phyloP scores from a whole-genome alignment of 2,113 vertebrate species.

The Ictalurus furcatus region DNA sequence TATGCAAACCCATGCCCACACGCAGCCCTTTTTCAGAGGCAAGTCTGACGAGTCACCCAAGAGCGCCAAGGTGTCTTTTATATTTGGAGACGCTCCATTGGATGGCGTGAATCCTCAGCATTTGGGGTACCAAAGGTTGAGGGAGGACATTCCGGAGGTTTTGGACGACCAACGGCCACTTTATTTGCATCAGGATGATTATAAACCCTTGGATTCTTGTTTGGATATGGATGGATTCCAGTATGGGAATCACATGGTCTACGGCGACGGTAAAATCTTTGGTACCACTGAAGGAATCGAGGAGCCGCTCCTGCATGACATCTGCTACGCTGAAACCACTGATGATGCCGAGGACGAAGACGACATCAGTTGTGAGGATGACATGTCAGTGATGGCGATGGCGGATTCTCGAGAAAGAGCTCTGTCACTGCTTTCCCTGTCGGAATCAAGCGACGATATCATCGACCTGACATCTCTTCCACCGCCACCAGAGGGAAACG shows the following conservation, averaged over 20 bases:
- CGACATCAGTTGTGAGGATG: conserved; percentile 96
- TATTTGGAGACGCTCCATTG: conserved; percentile 90
- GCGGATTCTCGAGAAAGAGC: conserved; percentile 84
- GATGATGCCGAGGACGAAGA: conserved; percentile 96
- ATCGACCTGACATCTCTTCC: conserved; percentile 97
- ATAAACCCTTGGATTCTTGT: conserved; percentile 84
- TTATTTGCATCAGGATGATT: conserved; percentile 85
- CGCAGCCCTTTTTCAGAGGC: conserved; percentile 79
- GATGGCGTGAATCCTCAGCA: conserved; percentile 85
- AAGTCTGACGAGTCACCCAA: conserved; percentile 87
- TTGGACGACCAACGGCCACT: conserved; percentile 82
- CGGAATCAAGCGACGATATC: conserved; percentile 96
- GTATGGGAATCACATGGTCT: conserved; percentile 82
- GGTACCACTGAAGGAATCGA: conserved; percentile 85
- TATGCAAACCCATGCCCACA: conserved; percentile 65
- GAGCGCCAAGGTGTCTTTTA: conserved; percentile 96
- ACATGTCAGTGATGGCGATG: conserved; percentile 79
- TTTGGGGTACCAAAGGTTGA: conserved; percentile 90
- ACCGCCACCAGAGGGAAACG: conserved; percentile 93
- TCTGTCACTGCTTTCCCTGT: conserved; percentile 82
- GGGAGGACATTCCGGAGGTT: conserved; percentile 89
- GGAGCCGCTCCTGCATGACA: conserved; percentile 92
- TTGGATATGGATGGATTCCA: conserved; percentile 85
- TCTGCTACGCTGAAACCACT: conserved; percentile 94
- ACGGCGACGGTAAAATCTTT: conserved; percentile 85